Percentiles rank a stretch among this genome's conserved stretches.
Evolutionary conservation across 1,140 invertebrate genomes (phyloP).

Genomic region (Brachionus koreanus): DNA sequence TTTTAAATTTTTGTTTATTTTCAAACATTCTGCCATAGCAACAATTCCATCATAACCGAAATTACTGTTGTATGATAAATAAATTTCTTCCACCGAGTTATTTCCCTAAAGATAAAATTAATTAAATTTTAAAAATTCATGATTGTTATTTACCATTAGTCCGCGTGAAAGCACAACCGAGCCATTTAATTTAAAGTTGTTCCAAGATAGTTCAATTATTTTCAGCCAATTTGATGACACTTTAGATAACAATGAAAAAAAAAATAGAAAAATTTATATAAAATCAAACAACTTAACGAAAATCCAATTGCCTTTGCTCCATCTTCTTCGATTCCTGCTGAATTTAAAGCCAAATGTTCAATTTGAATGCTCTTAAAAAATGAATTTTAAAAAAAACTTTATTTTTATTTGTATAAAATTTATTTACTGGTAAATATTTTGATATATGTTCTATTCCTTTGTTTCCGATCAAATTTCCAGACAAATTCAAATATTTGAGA

Average conservation of each 20-base stretch:
- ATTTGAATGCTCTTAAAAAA: conserved; percentile 7
- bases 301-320: conserved; percentile 29
- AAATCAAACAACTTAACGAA: not conserved
- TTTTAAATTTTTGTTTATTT: conserved; percentile 25
- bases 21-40: conserved; percentile 24
- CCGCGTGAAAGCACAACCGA: conserved; percentile 24
- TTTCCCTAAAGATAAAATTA: conserved; percentile 30
- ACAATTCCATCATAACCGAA: conserved; percentile 24
- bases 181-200: not conserved
- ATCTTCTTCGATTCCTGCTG: conserved; percentile 18
- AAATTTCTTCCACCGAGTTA: conserved; percentile 16
- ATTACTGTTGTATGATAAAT: conserved; percentile 24
- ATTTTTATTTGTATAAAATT: not conserved
- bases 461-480: conserved; percentile 27
- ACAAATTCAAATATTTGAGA: conserved; percentile 33
- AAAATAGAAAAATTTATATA: not conserved
- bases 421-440: conserved; percentile 16
- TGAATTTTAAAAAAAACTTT: not conserved
- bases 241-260: not conserved
- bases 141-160: not conserved
- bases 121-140: not conserved
- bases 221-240: conserved; percentile 42
- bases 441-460: conserved; percentile 14
- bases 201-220: conserved; percentile 23
- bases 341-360: not conserved